Percentiles rank a stretch among this genome's conserved stretches.
Conservation (phyloP, 2,797 vertebrate genomes). For the Pipistrellus pipistrellus region DNA sequence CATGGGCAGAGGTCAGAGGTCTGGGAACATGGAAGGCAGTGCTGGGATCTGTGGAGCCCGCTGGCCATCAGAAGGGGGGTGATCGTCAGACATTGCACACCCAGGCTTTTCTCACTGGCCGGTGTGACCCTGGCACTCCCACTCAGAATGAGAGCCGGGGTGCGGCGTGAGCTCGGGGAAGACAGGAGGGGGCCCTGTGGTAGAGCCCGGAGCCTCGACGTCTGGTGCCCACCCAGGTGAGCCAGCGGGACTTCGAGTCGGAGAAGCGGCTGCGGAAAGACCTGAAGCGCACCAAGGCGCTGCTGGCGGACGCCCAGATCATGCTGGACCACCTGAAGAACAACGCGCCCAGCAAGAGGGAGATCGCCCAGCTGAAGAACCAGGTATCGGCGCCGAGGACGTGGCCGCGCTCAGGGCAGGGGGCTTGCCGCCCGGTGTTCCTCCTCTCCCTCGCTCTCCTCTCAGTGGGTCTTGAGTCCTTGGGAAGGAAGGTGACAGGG, state of each 20-base stretch:
- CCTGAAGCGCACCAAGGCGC: conserved; percentile 97
- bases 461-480: conserved; percentile 5
- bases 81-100: background rate
- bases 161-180: background rate
- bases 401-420: background rate
- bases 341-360: conserved; percentile 97
- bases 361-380: conserved; percentile 97
- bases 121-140: background rate
- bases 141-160: background rate
- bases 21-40: background rate
- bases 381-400: conserved; percentile 89
- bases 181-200: background rate
- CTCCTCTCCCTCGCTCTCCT: background rate
- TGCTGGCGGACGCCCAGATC: conserved; percentile 96
- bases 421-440: background rate
- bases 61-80: background rate
- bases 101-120: background rate
- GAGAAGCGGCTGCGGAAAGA: conserved; percentile 97
- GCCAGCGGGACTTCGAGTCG: conserved; percentile 93
- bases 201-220: background rate
- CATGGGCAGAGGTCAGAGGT: background rate
- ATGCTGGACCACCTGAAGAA: conserved; percentile 99
- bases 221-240: conserved; percentile 88
- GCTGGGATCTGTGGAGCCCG: background rate
- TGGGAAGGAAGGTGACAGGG: conserved; percentile 31